phyloP scores from a whole-genome alignment of 1,140 invertebrate genomes.

The Mylabris phalerata region DNA sequence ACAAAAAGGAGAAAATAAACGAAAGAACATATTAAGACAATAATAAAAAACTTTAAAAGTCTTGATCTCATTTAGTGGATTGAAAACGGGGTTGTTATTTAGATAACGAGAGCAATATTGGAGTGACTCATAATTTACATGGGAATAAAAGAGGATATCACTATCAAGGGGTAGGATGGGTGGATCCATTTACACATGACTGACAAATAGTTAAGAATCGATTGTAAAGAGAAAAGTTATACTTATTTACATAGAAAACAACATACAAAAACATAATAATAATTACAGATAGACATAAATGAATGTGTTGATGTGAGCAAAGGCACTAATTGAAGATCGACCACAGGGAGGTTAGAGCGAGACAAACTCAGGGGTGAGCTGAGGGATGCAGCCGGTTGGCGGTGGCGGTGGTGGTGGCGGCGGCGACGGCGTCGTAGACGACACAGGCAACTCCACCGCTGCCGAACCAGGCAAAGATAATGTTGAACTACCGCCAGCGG shows the following conservation, averaged over 20 bases:
- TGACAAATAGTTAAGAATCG: conserved; percentile 12
- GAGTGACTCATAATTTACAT: conserved; percentile 6
- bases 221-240: neutral
- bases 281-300: conserved; percentile 20
- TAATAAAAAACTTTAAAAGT: conserved; percentile 12
- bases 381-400: conserved; percentile 27
- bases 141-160: neutral
- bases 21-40: neutral
- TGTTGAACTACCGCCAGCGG: conserved; percentile 75
- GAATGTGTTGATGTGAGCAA: conserved; percentile 39
- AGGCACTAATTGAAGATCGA: conserved; percentile 44
- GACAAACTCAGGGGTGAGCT: conserved; percentile 39
- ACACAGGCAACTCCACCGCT: conserved; percentile 37
- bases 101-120: conserved; percentile 3
- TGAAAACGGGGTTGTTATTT: neutral
- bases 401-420: conserved; percentile 49
- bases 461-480: conserved; percentile 66
- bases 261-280: conserved; percentile 14
- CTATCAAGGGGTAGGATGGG: no score
- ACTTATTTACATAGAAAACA: conserved; percentile 9
- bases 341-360: conserved; percentile 42
- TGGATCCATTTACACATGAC: conserved; percentile 10
- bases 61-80: conserved; percentile 9
- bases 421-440: conserved; percentile 45
- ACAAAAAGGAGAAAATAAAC: conserved; percentile 22